phyloP scores from a whole-genome alignment of 1,140 invertebrate genomes.

The Megathymus violae region DNA sequence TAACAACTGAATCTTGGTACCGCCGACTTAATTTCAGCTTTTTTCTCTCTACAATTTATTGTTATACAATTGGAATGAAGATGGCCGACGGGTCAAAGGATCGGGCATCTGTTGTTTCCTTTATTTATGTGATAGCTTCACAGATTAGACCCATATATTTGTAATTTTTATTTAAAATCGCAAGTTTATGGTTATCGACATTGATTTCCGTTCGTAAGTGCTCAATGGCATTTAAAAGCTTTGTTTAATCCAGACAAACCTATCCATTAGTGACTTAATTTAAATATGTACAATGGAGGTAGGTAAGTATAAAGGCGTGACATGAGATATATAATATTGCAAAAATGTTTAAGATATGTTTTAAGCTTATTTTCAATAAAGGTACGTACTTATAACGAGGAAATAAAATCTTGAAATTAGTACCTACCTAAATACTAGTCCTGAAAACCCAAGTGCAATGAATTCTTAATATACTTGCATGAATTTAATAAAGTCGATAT shows the following conservation, averaged over 20 bases:
- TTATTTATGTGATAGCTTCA: slow-evolving; percentile 78
- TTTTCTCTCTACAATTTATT: slow-evolving; percentile 73
- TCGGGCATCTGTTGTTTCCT: slow-evolving; percentile 68
- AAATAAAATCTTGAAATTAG: too few species aligned
- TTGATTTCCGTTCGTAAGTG: slow-evolving; percentile 37
- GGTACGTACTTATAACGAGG: too few species aligned
- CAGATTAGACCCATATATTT: slow-evolving; percentile 66
- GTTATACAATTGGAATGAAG: slow-evolving; percentile 68
- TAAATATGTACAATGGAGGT: too few species aligned
- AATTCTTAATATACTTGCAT: too few species aligned
- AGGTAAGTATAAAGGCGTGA: not conserved
- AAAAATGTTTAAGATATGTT: too few species aligned
- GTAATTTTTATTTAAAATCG: slow-evolving; percentile 74
- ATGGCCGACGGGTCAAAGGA: slow-evolving; percentile 50
- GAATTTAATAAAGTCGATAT: too few species aligned
- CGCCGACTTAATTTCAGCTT: slow-evolving; percentile 62
- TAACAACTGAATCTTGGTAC: slow-evolving; percentile 77
- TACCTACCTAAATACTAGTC: too few species aligned
- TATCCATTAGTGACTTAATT: too few species aligned
- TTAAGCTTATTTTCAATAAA: too few species aligned
- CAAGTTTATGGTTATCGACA: slow-evolving; percentile 74
- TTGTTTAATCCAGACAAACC: slow-evolving; percentile 4
- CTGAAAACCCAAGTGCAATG: too few species aligned
- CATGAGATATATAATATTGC: too few species aligned
- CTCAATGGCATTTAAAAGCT: slow-evolving; percentile 7